These are phyloP conservation scores for Lordiphosa fenestrarum DNA, from an alignment of 2,888 invertebrate genomes.

Conservation along the genomic window DNA sequence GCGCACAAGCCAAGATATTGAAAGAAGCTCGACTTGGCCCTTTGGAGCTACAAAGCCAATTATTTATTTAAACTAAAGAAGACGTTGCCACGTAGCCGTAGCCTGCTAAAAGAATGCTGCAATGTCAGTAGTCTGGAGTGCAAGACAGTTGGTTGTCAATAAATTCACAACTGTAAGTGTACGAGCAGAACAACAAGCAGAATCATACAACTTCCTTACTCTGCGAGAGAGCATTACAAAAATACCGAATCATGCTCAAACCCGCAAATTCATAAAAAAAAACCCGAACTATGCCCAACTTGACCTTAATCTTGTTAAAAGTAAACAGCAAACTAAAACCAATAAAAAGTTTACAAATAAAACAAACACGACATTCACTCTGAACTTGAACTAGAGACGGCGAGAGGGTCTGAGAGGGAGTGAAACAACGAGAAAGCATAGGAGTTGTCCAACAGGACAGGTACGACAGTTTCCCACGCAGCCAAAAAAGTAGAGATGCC, in stretches of 20 bases:
- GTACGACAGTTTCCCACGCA: slow-evolving; percentile 63
- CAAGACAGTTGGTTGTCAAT: too few relatives aligned
- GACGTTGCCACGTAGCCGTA: too few relatives aligned
- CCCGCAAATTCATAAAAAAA: slow-evolving; percentile 16
- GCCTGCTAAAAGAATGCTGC: too few relatives aligned
- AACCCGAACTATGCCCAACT: slow-evolving; percentile 31
- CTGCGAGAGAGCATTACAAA: background rate
- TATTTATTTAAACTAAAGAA: too few relatives aligned
- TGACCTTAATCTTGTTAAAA: slow-evolving; percentile 68
- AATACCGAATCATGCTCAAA: slow-evolving; percentile 14
- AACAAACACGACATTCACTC: slow-evolving; percentile 36
- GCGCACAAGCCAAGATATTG: too few relatives aligned
- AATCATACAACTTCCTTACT: too few relatives aligned
- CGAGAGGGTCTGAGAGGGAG: background rate
- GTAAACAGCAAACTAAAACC: slow-evolving; percentile 38
- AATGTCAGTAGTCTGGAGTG: too few relatives aligned
- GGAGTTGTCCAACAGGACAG: slow-evolving; percentile 41
- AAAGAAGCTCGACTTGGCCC: too few relatives aligned
- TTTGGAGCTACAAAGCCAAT: too few relatives aligned
- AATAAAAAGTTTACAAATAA: slow-evolving; percentile 61
- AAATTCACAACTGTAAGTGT: too few relatives aligned
- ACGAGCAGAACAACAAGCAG: too few relatives aligned
- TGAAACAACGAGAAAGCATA: slow-evolving; percentile 7
- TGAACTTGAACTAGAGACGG: slow-evolving; percentile 56
- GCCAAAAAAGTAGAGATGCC: slow-evolving; percentile 30